A percentile compares a stretch with the other conserved stretches of the same genome.
Evolutionary conservation across 1,140 invertebrate genomes (phyloP).

Genomic region (Microplitis demolitor): DNA sequence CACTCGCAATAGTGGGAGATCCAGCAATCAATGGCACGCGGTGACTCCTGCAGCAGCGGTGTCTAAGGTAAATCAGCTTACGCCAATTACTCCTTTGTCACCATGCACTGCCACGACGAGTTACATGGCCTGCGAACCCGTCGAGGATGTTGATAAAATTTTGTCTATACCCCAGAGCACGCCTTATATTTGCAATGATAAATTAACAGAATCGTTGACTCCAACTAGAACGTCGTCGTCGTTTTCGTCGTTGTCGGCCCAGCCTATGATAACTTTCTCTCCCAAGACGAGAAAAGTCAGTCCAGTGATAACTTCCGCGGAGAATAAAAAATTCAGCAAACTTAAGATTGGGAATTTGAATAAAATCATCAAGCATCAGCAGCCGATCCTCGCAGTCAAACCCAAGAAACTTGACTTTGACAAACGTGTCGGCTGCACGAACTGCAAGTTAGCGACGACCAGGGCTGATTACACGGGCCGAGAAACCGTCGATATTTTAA

Average conservation of each 20-base stretch:
- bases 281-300: conserved; percentile 38
- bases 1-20: neutral
- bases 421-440: conserved; percentile 24
- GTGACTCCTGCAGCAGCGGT: conserved; percentile 37
- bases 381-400: conserved; percentile 31
- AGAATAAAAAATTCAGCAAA: conserved; percentile 36
- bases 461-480: conserved; percentile 43
- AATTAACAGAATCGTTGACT: conserved; percentile 6
- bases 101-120: conserved; percentile 37
- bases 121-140: conserved; percentile 35
- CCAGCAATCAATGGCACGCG: conserved; percentile 26
- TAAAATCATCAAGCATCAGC: conserved; percentile 9
- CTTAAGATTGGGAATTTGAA: conserved; percentile 36
- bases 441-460: conserved; percentile 27
- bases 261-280: conserved; percentile 28
- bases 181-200: conserved; percentile 26
- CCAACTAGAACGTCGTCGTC: no score
- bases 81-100: conserved; percentile 38
- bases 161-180: conserved; percentile 38
- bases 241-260: no score
- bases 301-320: conserved; percentile 27
- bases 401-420: conserved; percentile 52
- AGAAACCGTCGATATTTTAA: conserved; percentile 47
- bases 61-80: conserved; percentile 19
- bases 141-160: conserved; percentile 41